Conservation (phyloP, 2,113 vertebrate species). For the Tursiops truncatus region DNA sequence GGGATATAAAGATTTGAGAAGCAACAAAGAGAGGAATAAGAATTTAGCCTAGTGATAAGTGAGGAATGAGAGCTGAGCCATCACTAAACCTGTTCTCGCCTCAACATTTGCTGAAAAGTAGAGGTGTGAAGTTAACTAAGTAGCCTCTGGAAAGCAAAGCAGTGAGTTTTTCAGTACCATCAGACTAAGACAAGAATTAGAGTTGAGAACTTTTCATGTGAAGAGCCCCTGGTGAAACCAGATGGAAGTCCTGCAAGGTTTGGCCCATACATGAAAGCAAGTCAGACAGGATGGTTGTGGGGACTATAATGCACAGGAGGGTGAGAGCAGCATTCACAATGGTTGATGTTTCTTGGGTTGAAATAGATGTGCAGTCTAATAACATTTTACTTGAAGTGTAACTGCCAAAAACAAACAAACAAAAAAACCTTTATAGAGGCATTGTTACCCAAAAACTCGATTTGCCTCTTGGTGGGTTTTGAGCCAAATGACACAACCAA, state of each 20-base stretch:
- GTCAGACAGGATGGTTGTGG: background rate
- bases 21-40: background rate
- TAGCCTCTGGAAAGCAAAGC: background rate
- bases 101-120: background rate
- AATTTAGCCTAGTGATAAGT: background rate
- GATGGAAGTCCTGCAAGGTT: background rate
- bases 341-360: background rate
- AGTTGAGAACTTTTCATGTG: background rate
- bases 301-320: background rate
- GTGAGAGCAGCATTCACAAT: background rate
- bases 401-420: background rate
- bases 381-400: background rate
- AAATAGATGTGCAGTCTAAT: background rate
- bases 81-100: background rate
- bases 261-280: background rate
- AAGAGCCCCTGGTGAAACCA: background rate
- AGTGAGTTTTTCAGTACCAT: background rate
- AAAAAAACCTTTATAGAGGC: background rate
- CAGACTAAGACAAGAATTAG: background rate
- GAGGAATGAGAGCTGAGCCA: background rate
- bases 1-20: background rate
- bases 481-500: background rate
- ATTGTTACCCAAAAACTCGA: background rate
- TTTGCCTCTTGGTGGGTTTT: background rate
- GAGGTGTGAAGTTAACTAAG: background rate